Evolutionary conservation across 2,888 invertebrate species (phyloP).

Genomic region (Ephialtes manifestator): DNA sequence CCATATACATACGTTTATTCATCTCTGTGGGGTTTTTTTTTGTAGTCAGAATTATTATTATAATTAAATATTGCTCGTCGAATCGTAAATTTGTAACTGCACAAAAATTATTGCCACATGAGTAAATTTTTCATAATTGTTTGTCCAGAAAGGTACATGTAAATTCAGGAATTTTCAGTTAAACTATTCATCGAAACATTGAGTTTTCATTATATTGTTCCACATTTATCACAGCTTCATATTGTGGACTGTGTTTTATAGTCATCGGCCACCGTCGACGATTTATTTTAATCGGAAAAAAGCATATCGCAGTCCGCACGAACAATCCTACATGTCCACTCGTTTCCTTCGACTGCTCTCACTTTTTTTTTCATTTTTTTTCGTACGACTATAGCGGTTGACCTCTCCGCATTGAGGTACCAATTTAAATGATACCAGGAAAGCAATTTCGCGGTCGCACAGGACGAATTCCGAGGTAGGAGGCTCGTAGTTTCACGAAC

Average conservation of each 20-base stretch:
- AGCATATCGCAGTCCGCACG: slow-evolving; percentile 11
- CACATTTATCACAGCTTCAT: neutral
- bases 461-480: slow-evolving; percentile 44
- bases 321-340: slow-evolving; percentile 1
- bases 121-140: neutral
- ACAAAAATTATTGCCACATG: too few species aligned
- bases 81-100: too few species aligned
- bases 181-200: neutral
- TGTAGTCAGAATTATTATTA: too few species aligned
- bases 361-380: slow-evolving; percentile 19
- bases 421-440: slow-evolving; percentile 54
- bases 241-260: neutral
- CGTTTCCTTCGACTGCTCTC: slow-evolving; percentile 7
- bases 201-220: neutral
- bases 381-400: slow-evolving; percentile 1
- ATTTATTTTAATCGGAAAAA: slow-evolving; percentile 3
- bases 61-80: too few species aligned
- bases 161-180: neutral
- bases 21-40: too few species aligned
- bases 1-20: too few species aligned
- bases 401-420: slow-evolving; percentile 31
- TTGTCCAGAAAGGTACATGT: neutral
- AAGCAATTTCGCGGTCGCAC: slow-evolving; percentile 52
- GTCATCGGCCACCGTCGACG: neutral
- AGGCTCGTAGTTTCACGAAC: slow-evolving; percentile 34